phyloP scores from a whole-genome alignment of 2,888 invertebrate species.

The Scaptomyza cyrtandrae region DNA sequence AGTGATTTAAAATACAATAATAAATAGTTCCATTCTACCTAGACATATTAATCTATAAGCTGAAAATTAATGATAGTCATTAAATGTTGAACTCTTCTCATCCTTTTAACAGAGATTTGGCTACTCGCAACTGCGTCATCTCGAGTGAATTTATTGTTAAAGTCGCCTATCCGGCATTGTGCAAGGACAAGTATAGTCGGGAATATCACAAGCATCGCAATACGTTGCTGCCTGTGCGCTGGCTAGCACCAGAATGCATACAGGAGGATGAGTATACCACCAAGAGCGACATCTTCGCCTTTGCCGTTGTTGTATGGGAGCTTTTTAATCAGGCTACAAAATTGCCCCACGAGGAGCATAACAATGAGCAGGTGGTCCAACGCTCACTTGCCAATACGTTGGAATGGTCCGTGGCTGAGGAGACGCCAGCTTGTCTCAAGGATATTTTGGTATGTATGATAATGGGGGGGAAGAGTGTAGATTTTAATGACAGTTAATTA shows the following conservation, averaged over 20 bases:
- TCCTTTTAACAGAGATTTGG: constrained; percentile 88
- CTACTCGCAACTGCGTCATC: constrained; percentile 95
- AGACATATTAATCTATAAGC: constrained; percentile 4
- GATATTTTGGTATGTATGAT: constrained; percentile 85
- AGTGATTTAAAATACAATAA: too few species aligned
- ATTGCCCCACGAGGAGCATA: constrained; percentile 87
- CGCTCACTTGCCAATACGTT: constrained; percentile 85
- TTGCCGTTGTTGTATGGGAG: constrained; percentile 95
- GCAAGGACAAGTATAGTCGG: constrained; percentile 93
- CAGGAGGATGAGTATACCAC: constrained; percentile 95
- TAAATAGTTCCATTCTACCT: not conserved
- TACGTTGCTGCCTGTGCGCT: constrained; percentile 93
- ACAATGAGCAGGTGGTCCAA: constrained; percentile 83
- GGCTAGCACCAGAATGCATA: constrained; percentile 95
- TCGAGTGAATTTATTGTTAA: constrained; percentile 92
- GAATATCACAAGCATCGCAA: constrained; percentile 95
- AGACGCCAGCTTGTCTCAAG: constrained; percentile 87
- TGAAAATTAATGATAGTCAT: constrained; percentile 25
- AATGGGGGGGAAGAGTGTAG: not conserved
- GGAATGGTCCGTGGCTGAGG: constrained; percentile 88
- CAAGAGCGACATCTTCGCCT: constrained; percentile 97
- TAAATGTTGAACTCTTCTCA: constrained; percentile 27
- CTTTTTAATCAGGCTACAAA: constrained; percentile 92
- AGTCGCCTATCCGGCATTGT: constrained; percentile 91
- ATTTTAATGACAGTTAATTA: constrained; percentile 31